Conservation (phyloP, 2,797 vertebrate species). For the Sebastes glaucus region DNA sequence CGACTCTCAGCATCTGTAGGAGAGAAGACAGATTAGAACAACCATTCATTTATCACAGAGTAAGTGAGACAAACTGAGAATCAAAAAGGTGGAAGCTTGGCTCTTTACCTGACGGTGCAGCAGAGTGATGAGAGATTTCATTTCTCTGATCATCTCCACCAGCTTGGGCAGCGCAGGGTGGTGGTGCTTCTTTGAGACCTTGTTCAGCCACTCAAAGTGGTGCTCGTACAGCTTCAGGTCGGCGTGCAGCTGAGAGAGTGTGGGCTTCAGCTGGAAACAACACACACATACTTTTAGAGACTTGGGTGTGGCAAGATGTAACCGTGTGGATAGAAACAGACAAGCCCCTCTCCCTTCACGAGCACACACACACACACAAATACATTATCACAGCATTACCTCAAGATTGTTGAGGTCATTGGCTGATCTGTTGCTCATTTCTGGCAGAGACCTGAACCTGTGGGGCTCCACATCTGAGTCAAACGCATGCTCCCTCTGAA, state of each 20-base stretch:
- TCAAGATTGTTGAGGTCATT: constrained; percentile 84
- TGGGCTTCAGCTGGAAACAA: constrained; percentile 81
- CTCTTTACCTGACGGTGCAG: constrained; percentile 83
- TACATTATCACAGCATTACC: constrained; percentile 74
- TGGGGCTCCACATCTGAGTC: constrained; percentile 82
- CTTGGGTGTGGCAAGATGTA: constrained; percentile 59
- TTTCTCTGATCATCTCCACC: constrained; percentile 80
- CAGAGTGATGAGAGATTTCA: constrained; percentile 77
- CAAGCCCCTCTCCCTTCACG: constrained; percentile 16
- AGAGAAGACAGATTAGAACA: neutral
- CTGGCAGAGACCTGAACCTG: constrained; percentile 85
- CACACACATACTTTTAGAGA: constrained; percentile 41
- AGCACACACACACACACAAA: constrained; percentile 16
- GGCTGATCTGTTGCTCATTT: constrained; percentile 84
- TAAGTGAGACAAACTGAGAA: neutral
- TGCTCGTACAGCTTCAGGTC: constrained; percentile 85
- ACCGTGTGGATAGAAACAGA: constrained; percentile 42
- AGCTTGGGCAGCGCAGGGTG: constrained; percentile 79
- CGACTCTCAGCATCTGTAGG: constrained; percentile 79
- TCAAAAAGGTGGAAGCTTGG: neutral
- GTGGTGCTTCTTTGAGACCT: constrained; percentile 80
- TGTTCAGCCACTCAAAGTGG: constrained; percentile 86
- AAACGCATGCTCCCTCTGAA: constrained; percentile 83
- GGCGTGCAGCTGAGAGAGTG: constrained; percentile 82
- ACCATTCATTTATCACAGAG: neutral